phyloP scores from a whole-genome alignment of 1,140 invertebrate species.

The Drosophila biarmipes region DNA sequence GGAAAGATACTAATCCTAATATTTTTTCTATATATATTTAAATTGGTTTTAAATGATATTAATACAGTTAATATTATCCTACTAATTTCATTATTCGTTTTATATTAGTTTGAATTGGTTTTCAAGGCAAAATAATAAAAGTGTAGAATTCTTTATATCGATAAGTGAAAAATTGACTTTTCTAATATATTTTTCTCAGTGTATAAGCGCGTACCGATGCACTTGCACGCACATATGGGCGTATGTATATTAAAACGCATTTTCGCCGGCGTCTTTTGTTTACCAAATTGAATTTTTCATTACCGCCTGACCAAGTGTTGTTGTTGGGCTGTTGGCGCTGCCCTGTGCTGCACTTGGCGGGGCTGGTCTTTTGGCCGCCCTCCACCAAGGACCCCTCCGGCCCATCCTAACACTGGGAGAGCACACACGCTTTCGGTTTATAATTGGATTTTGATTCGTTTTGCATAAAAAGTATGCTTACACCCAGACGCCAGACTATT shows the following conservation, averaged over 20 bases:
- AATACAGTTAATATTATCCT: too few species aligned
- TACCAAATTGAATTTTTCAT: constrained; percentile 63
- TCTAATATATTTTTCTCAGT: neutral
- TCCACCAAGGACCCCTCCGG: neutral
- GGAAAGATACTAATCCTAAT: too few species aligned
- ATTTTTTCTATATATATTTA: too few species aligned
- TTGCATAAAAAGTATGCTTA: constrained; percentile 56
- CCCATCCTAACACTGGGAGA: constrained; percentile 3
- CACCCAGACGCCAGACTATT: constrained; percentile 51
- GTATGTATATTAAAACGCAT: constrained; percentile 40
- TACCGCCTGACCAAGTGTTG: constrained; percentile 36
- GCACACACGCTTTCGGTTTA: constrained; percentile 43
- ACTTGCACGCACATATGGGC: constrained; percentile 24
- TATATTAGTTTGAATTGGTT: too few species aligned
- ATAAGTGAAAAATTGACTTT: too few species aligned
- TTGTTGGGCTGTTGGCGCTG: constrained; percentile 5
- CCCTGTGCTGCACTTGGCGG: constrained; percentile 11
- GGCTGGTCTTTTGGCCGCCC: constrained; percentile 2
- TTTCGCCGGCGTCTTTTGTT: constrained; percentile 51
- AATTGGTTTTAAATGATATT: too few species aligned
- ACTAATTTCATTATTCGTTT: too few species aligned
- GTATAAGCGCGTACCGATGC: constrained; percentile 7
- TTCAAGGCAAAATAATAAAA: too few species aligned
- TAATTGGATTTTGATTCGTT: constrained; percentile 66
- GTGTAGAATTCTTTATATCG: too few species aligned